A percentile compares a stretch with the other conserved stretches of the same genome.
Evolutionary conservation across 2,113 vertebrate species (phyloP).

Genomic region (Fulmarus glacialis): DNA sequence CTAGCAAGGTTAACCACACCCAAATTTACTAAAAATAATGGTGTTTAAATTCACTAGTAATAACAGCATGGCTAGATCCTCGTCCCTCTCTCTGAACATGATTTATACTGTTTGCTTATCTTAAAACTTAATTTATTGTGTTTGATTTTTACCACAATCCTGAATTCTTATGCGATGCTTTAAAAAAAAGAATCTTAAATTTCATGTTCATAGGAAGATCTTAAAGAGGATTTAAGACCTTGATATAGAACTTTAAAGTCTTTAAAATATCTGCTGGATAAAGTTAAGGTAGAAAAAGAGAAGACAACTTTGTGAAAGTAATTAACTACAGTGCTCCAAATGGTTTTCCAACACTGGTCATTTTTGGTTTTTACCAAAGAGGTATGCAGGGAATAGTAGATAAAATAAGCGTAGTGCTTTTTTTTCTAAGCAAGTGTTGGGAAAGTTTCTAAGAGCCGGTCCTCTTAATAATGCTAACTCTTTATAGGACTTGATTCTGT

Average conservation of each 20-base stretch:
- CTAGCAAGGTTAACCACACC: background rate
- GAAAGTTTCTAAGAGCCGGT: slow-evolving; percentile 14
- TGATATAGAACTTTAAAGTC: background rate
- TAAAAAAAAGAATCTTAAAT: background rate
- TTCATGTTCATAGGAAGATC: background rate
- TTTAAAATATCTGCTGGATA: background rate
- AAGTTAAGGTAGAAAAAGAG: background rate
- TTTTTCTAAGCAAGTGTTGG: background rate
- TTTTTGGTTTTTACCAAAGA: slow-evolving; percentile 21
- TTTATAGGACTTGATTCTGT: background rate
- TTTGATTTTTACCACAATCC: background rate
- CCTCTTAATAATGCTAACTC: background rate
- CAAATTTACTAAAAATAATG: background rate
- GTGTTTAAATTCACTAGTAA: background rate
- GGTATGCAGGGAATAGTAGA: background rate
- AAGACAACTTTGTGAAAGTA: background rate
- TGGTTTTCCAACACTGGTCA: background rate
- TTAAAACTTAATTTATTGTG: background rate
- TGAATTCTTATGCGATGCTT: background rate
- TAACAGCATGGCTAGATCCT: background rate
- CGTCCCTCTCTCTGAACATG: background rate
- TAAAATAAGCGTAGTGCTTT: background rate
- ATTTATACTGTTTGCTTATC: background rate
- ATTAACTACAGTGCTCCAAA: background rate
- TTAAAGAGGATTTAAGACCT: background rate